Conservation (phyloP, 2,113 vertebrate genomes). For the Rhea americana region DNA sequence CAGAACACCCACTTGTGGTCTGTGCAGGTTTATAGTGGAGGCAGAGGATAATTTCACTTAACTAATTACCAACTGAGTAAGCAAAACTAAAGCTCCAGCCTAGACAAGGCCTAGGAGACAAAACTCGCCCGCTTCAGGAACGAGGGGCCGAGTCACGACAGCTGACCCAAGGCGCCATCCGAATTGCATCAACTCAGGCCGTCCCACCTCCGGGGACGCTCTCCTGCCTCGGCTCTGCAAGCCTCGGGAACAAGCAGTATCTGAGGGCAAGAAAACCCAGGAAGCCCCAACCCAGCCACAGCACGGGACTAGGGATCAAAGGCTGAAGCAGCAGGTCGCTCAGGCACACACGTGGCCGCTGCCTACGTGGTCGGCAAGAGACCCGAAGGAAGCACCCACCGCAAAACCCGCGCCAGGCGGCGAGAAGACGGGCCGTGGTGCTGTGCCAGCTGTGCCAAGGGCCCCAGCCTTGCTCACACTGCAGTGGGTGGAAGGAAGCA, state of each 20-base stretch:
- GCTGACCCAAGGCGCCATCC: fast-evolving
- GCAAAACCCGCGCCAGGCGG: too few relatives aligned
- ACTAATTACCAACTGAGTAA: not conserved
- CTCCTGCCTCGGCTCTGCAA: not conserved
- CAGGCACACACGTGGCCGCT: too few relatives aligned
- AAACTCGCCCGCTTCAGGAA: not conserved
- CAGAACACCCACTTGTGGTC: not conserved
- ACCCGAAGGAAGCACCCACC: too few relatives aligned
- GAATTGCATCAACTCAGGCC: not conserved
- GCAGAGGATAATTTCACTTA: not conserved
- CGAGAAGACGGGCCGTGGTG: too few relatives aligned
- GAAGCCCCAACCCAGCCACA: fast-evolving
- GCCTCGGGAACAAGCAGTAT: fast-evolving
- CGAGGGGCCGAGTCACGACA: fast-evolving
- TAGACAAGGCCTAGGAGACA: not conserved
- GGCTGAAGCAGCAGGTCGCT: not conserved
- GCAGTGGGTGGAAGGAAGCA: not conserved
- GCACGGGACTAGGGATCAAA: not conserved
- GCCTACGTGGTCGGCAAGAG: too few relatives aligned
- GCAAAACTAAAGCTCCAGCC: not conserved
- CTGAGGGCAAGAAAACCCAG: not conserved
- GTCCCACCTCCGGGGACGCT: not conserved
- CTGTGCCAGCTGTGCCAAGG: too few relatives aligned
- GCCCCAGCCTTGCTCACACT: too few relatives aligned
- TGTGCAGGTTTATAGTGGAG: not conserved